Base-by-base conservation (phyloP, 2,888 invertebrate species). In the Cyrtodaria siliqua region DNA sequence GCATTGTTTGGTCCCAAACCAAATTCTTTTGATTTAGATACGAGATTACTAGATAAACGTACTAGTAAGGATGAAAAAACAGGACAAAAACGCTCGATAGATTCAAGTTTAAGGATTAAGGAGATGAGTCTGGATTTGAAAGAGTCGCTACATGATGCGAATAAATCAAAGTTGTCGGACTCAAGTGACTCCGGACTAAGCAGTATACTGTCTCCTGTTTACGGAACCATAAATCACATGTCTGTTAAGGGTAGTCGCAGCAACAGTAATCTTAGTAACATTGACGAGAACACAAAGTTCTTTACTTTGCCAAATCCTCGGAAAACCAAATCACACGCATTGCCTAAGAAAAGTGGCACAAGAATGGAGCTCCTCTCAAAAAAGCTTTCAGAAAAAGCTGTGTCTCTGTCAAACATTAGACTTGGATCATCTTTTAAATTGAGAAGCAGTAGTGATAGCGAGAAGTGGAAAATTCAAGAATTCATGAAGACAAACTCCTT, bases 341-440 rank as follows among this genome's bases (percentile, higher is more conserved):
- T 47, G 1, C 47, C 64, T 23, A 76, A 68, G 23, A 66, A 55
- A 49, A 75, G 64, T 29, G 40, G 64, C 3, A 63, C 67, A 4
- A 66, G 80, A 27, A 59, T 80, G 12, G 71, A 63, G 1, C 76
- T 76, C 40, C 47, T 80, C 8, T 80, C 80, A 24, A 76, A 76
- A 62, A 67, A 67, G 33, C 24, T 80, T 0, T 63, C 69, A 44
- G 77, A 80, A n/a, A 80, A 70, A 49, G 73, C 80, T 9, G 64
- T 68, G 20, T 76, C 79, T 14, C 53, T 80, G n/a, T 69, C 79
- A 47, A 72, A 66, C 38, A 40, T 75, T 4, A 72, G 57, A 50
- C 53, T 76, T 9, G 72, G 79, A 20, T 60, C 71, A 16, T 80
- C 79, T 0, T 80, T 80, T 49, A 80, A 80, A 52, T 9, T 80